Percentiles rank a stretch among this genome's conserved stretches.
These are phyloP conservation scores for Archips xylosteana DNA, from an alignment of 2,888 invertebrate species.

Conservation along the genomic window DNA sequence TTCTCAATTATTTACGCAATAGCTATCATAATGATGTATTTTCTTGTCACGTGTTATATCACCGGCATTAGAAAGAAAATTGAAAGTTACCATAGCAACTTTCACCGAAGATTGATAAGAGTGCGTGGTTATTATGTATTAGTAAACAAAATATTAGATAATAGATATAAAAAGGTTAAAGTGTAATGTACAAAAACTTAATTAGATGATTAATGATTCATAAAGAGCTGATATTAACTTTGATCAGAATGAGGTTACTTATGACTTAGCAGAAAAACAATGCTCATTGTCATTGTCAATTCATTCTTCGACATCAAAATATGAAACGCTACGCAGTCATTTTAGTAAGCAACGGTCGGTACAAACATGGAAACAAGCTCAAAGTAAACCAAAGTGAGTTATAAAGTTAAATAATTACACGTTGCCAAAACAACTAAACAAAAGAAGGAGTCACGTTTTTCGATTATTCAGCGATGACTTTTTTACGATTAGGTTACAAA, in stretches of 20 bases:
- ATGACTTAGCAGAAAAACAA: slow-evolving; percentile 3
- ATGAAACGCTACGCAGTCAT: too few relatives aligned
- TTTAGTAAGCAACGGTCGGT: background rate
- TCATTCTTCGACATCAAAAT: background rate
- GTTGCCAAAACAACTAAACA: slow-evolving; percentile 19
- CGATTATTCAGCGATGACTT: slow-evolving; percentile 11
- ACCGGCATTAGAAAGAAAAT: slow-evolving; percentile 47
- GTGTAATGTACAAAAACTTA: background rate
- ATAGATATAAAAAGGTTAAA: background rate
- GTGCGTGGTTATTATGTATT: slow-evolving; percentile 30
- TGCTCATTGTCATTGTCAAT: background rate
- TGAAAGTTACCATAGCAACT: slow-evolving; percentile 60
- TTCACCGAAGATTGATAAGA: slow-evolving; percentile 50
- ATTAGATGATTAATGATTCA: background rate
- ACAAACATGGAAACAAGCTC: background rate
- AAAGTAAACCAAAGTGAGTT: background rate
- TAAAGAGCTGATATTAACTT: background rate
- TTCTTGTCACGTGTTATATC: slow-evolving; percentile 54
- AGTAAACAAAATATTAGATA: slow-evolving; percentile 20
- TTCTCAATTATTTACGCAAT: slow-evolving; percentile 52
- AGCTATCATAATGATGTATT: slow-evolving; percentile 48
- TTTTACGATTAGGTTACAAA: slow-evolving; percentile 22
- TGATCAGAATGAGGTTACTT: background rate
- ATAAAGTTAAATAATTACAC: background rate
- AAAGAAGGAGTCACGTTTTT: slow-evolving; percentile 1